Base-by-base conservation (phyloP, 2,888 invertebrate genomes). In the Aphidoletes aphidimyza region DNA sequence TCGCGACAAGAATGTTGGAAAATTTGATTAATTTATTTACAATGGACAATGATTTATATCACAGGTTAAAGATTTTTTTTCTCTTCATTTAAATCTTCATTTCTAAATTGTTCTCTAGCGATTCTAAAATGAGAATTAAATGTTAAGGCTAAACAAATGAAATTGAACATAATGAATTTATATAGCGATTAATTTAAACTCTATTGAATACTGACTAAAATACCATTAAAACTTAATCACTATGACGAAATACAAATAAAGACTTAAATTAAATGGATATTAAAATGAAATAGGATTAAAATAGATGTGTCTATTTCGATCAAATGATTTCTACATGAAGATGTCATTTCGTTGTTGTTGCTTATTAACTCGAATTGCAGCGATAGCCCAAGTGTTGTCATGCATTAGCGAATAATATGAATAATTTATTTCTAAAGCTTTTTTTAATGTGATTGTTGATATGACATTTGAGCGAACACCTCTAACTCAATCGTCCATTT, bases 1-100 rank as follows among this genome's bases (percentile, higher is more conserved):
- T 69, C 1, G 14, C 54, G 69, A 69, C 30, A 30, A 69, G 30
- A 69, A 69, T 26, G 30, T 69, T 30, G 0, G 1, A 34, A 2
- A 69, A 54, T 54, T 54, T 26, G 54, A 54, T 54, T 54, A n/a
- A 22, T 26, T 54, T 54, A 54, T 54, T 11, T 30, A 30, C 30
- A 69, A 11, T 26, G 69, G 30, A 30, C 69, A 69, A 69, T 69
- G 69, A 69, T 69, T 69, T 69, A 69, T 69, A 69, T 69, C 69
- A 69, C 69, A 69, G 69, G 69, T 69, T 69, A 69, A 30, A 69
- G 2, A 14, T 17, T 47, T 11, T 47, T 19, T 54, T 26, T 26
- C 22, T 2, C 22, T 54, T 54, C 22, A 22, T 26, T 26, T 54
- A 8, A 0, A 5, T 54, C 11, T 54, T 54, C 22, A 22, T 26